Conservation (phyloP, 2,888 invertebrate genomes). For the Alloplasta piceator region DNA sequence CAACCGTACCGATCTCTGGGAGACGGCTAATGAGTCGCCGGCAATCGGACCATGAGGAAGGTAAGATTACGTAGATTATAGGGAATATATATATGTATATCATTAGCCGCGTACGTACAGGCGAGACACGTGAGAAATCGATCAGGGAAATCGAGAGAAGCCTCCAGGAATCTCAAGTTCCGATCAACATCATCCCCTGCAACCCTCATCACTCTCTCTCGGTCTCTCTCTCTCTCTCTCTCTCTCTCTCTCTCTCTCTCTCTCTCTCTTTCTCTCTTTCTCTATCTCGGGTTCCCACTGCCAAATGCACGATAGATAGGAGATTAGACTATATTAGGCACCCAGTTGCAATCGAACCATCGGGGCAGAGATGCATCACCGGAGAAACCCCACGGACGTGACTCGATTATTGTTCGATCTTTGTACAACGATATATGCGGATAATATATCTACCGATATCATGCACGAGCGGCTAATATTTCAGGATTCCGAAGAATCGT, state of each 20-base stretch:
- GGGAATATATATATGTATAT: constrained; percentile 1
- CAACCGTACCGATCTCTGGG: constrained; percentile 52
- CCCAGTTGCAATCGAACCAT: constrained; percentile 44
- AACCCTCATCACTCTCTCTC: neutral
- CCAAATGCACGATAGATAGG: constrained; percentile 27
- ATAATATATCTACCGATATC: constrained; percentile 14
- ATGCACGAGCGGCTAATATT: constrained; percentile 25
- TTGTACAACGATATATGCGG: neutral
- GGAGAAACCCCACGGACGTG: constrained; percentile 24
- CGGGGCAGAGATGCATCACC: constrained; percentile 48
- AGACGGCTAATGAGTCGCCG: constrained; percentile 77
- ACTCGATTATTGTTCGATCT: constrained; percentile 52
- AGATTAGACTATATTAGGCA: constrained; percentile 38
- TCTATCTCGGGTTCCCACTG: constrained; percentile 17
- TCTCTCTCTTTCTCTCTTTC: neutral
- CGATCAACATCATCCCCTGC: constrained; percentile 46
- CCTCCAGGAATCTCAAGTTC: constrained; percentile 58
- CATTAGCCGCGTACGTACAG: constrained; percentile 1
- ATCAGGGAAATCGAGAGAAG: constrained; percentile 58
- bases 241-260: constrained; percentile 23
- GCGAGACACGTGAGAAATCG: constrained; percentile 59
- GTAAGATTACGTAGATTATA: constrained; percentile 22
- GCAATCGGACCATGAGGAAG: constrained; percentile 71
- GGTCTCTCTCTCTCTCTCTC: constrained; percentile 10
- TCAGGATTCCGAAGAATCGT: constrained; percentile 46